Percentiles rank a stretch among this genome's conserved stretches.
Evolutionary conservation across 2,888 invertebrate genomes (phyloP).

Genomic region (Luffia ferchaultella): DNA sequence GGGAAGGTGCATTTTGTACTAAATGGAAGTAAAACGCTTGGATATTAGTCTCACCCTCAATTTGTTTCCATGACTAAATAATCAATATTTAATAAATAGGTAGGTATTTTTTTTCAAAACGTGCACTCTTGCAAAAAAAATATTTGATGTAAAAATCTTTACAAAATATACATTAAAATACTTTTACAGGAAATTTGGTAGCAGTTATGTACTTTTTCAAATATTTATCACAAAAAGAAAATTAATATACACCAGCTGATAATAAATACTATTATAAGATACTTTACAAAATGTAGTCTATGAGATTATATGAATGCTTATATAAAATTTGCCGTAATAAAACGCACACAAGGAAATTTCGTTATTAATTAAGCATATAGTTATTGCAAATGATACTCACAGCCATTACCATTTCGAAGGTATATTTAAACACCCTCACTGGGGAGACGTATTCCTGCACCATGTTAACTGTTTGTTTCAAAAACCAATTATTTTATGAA

Average conservation of each 20-base stretch:
- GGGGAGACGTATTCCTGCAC: constrained; percentile 96
- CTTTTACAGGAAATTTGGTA: no score
- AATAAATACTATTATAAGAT: background rate
- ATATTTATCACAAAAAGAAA: background rate
- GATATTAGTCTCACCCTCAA: no score
- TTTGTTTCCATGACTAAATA: no score
- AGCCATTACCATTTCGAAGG: constrained; percentile 96
- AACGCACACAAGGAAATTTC: constrained; percentile 4
- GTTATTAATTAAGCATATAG: background rate
- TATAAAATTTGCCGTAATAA: background rate
- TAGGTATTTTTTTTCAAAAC: no score
- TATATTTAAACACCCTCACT: constrained; percentile 92
- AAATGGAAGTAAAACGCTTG: no score
- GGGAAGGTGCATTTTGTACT: no score
- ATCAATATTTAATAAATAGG: no score
- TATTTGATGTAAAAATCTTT: no score
- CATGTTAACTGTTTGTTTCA: constrained; percentile 68
- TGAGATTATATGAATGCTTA: constrained; percentile 8
- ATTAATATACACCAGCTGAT: background rate
- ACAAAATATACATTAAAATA: no score
- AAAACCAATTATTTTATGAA: constrained; percentile 44
- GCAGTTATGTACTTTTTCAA: no score
- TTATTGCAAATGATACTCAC: constrained; percentile 65
- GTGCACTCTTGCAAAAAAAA: no score
- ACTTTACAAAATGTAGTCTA: no score